A percentile compares a stretch with the other conserved stretches of the same genome.
phyloP scores from a whole-genome alignment of 2,888 invertebrate genomes.

The Thymelicus lineola region DNA sequence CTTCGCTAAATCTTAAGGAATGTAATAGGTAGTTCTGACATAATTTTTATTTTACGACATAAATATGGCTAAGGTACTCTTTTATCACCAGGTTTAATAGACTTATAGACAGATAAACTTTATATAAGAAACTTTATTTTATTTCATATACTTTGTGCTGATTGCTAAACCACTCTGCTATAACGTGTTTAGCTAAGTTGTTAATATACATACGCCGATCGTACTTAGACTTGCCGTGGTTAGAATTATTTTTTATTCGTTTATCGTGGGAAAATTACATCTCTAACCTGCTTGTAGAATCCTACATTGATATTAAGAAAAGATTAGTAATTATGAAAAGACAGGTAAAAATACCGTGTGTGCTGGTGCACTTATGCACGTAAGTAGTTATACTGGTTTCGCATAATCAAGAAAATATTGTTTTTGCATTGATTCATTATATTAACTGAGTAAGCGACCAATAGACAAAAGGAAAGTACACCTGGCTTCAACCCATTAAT shows the following conservation, averaged over 20 bases:
- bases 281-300: constrained; percentile 32
- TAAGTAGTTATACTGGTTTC: too few species aligned
- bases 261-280: constrained; percentile 32
- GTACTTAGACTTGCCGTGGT: constrained; percentile 20
- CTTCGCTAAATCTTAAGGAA: neutral
- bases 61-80: constrained; percentile 15
- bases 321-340: constrained; percentile 6
- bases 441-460: too few species aligned
- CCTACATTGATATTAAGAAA: constrained; percentile 18
- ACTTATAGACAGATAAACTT: constrained; percentile 27
- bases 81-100: constrained; percentile 30
- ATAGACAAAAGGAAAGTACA: too few species aligned
- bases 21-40: neutral
- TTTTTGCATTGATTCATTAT: too few species aligned
- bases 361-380: too few species aligned
- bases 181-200: constrained; percentile 35
- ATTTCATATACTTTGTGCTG: constrained; percentile 32
- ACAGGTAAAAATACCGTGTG: neutral
- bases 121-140: neutral
- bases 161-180: constrained; percentile 25
- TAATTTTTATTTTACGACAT: constrained; percentile 14
- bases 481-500: too few species aligned
- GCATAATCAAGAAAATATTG: too few species aligned
- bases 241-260: constrained; percentile 26
- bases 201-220: constrained; percentile 28